phyloP scores from a whole-genome alignment of 2,113 vertebrate species.

The Candoia aspera region DNA sequence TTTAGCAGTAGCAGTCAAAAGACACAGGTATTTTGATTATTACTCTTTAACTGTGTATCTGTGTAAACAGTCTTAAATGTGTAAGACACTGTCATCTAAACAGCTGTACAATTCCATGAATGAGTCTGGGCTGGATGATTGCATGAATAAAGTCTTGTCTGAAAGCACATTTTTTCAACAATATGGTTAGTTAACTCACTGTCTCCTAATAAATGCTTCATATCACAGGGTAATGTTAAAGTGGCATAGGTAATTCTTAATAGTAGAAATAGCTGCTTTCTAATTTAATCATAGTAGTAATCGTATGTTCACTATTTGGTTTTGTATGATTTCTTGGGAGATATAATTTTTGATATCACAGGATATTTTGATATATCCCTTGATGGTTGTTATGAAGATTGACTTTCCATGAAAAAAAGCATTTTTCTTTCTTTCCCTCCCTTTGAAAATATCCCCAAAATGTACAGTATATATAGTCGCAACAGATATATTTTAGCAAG shows the following conservation, averaged over 20 bases:
- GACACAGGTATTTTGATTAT: background rate
- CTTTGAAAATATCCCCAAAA: too few species aligned
- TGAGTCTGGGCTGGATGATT: background rate
- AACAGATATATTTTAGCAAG: too few species aligned
- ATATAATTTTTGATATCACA: background rate
- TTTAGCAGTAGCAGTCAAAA: background rate
- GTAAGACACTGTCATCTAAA: background rate
- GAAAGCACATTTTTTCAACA: background rate
- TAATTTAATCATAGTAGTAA: background rate
- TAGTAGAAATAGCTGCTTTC: background rate
- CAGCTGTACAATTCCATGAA: background rate
- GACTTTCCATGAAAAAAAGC: background rate
- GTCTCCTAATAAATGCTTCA: background rate
- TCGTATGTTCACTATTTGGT: background rate
- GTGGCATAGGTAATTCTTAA: background rate
- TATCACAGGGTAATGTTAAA: background rate
- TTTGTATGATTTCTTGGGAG: background rate
- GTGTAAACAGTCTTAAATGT: background rate
- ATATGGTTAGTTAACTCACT: background rate
- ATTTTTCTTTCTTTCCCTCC: too few species aligned
- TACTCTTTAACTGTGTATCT: background rate
- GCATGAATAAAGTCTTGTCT: background rate
- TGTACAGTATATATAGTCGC: too few species aligned
- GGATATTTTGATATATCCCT: background rate
- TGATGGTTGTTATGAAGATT: too few species aligned